These are phyloP conservation scores for Leptatherina wallacei DNA, from an alignment of 2,797 vertebrate species.

Conservation along the genomic window DNA sequence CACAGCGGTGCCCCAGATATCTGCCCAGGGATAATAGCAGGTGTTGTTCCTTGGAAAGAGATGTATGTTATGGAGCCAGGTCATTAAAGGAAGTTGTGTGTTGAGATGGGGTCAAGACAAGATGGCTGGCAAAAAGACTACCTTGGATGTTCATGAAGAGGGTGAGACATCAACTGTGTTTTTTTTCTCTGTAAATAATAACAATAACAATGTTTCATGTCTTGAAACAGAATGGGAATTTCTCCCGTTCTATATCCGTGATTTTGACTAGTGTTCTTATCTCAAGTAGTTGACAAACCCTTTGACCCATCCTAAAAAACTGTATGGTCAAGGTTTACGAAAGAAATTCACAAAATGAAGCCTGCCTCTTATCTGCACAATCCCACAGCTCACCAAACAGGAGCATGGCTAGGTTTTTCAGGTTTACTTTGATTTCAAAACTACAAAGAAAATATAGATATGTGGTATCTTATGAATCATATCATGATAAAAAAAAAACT, in stretches of 20 bases:
- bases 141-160: slow-evolving; percentile 10
- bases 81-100: slow-evolving; percentile 25
- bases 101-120: slow-evolving; percentile 24
- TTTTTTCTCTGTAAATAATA: too few relatives aligned
- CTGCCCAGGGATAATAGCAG: slow-evolving; percentile 43
- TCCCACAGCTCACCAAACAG: too few relatives aligned
- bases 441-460: too few relatives aligned
- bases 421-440: too few relatives aligned
- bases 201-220: too few relatives aligned
- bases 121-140: background rate
- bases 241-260: background rate
- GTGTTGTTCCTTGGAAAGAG: slow-evolving; percentile 30
- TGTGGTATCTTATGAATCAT: too few relatives aligned
- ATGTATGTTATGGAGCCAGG: slow-evolving; percentile 43
- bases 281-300: background rate
- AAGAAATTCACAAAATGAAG: too few relatives aligned
- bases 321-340: background rate
- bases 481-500: too few relatives aligned
- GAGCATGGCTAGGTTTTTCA: too few relatives aligned
- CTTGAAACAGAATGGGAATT: background rate
- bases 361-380: too few relatives aligned
- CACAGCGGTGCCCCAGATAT: slow-evolving; percentile 50
- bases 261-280: background rate
- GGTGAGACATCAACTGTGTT: background rate
- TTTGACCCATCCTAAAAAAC: background rate